Percentiles rank a stretch among this genome's conserved stretches.
Evolutionary conservation across 2,888 invertebrate genomes (phyloP).

Genomic region (Glaucopsyche alexis): DNA sequence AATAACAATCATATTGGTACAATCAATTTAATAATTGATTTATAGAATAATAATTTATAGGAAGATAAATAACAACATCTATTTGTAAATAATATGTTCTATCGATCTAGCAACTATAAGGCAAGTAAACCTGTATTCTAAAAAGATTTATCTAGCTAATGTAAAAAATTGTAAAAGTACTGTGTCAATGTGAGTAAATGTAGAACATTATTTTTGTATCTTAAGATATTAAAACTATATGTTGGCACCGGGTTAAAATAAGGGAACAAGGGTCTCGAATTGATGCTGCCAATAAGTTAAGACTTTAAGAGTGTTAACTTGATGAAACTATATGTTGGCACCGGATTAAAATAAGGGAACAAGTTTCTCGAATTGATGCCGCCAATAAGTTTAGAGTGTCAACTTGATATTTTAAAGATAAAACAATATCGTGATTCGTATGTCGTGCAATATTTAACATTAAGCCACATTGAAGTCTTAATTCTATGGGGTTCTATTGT

Average conservation of each 20-base stretch:
- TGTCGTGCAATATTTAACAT: neutral
- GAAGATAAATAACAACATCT: conserved; percentile 34
- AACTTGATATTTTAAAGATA: no score
- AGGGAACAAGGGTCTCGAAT: no score
- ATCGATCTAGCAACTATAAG: conserved; percentile 52
- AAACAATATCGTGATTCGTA: neutral
- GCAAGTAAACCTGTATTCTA: conserved; percentile 67
- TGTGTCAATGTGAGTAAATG: neutral
- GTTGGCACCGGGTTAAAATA: neutral
- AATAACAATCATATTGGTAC: conserved; percentile 17
- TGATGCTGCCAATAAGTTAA: no score
- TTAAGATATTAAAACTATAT: neutral
- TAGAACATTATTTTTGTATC: neutral
- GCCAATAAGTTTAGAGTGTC: no score
- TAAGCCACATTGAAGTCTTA: neutral
- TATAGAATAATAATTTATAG: conserved; percentile 29
- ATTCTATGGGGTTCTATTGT: neutral
- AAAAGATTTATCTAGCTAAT: conserved; percentile 30
- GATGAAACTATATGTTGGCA: neutral
- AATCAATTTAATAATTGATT: neutral
- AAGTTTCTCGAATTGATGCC: no score
- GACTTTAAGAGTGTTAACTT: no score
- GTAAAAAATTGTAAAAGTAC: neutral
- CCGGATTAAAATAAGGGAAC: neutral
- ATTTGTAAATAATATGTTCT: conserved; percentile 28